Conservation (phyloP, 2,888 invertebrate genomes). For the Cerastis rubricosa region DNA sequence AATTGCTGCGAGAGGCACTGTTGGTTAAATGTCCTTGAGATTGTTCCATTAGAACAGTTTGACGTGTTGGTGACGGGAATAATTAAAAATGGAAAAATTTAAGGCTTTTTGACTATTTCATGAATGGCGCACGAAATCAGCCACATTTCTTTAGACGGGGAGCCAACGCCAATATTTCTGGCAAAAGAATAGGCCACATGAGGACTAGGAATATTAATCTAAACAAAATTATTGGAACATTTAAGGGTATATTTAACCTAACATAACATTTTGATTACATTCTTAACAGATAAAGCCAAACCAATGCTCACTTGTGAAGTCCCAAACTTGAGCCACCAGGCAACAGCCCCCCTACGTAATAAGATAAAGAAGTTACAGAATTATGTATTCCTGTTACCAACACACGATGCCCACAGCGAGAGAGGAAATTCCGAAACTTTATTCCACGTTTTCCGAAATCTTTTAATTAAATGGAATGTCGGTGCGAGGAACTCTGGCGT, state of each 20-base stretch:
- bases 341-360: background rate
- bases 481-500: background rate
- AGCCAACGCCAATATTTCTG: background rate
- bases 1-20: background rate
- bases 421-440: slow-evolving; percentile 64
- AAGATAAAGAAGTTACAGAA: slow-evolving; percentile 27
- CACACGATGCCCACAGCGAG: slow-evolving; percentile 17
- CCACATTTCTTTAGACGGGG: background rate
- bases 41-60: background rate
- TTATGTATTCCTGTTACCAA: slow-evolving; percentile 7
- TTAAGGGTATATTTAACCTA: too few species aligned
- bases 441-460: slow-evolving; percentile 59
- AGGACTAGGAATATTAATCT: background rate
- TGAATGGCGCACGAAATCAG: background rate
- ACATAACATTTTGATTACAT: too few species aligned
- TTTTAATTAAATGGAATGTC: slow-evolving; percentile 67
- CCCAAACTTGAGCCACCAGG: background rate
- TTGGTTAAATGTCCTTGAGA: background rate
- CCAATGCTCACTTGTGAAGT: slow-evolving; percentile 9
- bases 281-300: background rate
- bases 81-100: too few species aligned
- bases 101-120: background rate
- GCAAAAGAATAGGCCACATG: background rate
- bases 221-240: background rate
- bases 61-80: background rate